phyloP scores from a whole-genome alignment of 2,113 vertebrate species.

The Brachyistius frenatus region DNA sequence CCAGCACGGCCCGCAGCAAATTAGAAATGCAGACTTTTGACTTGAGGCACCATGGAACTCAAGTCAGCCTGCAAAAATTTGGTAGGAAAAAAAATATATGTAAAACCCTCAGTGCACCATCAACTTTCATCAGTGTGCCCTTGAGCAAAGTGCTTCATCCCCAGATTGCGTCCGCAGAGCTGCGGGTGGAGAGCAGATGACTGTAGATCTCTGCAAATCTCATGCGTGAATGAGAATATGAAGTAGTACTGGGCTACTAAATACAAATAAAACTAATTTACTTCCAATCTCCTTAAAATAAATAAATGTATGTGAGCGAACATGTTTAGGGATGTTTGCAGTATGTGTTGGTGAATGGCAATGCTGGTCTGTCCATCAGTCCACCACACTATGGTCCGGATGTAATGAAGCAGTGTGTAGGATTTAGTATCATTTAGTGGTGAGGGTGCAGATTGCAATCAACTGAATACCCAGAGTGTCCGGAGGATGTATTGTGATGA shows the following conservation, averaged over 20 bases:
- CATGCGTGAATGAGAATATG: not conserved
- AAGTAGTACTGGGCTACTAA: not conserved
- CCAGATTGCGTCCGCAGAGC: conserved; percentile 3
- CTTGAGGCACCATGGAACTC: conserved; percentile 43
- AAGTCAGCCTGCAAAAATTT: conserved; percentile 9
- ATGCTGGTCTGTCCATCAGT: no score
- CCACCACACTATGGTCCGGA: no score
- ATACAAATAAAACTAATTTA: not conserved
- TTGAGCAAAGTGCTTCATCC: conserved; percentile 41
- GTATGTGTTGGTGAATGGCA: no score
- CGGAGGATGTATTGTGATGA: no score
- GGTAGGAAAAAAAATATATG: conserved; percentile 21
- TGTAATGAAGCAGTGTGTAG: no score
- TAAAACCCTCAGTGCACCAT: conserved; percentile 30
- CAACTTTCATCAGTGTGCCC: conserved; percentile 27
- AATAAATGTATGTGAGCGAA: no score
- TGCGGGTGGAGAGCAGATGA: conserved; percentile 1
- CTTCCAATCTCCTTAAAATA: not conserved
- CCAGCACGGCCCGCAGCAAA: conserved; percentile 49
- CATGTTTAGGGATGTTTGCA: no score
- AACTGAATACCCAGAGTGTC: no score
- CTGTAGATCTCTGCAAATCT: not conserved
- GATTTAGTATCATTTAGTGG: no score
- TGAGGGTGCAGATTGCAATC: no score
- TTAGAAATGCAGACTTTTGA: conserved; percentile 56